phyloP scores from a whole-genome alignment of 2,113 vertebrate genomes.

The Petroica traversi region DNA sequence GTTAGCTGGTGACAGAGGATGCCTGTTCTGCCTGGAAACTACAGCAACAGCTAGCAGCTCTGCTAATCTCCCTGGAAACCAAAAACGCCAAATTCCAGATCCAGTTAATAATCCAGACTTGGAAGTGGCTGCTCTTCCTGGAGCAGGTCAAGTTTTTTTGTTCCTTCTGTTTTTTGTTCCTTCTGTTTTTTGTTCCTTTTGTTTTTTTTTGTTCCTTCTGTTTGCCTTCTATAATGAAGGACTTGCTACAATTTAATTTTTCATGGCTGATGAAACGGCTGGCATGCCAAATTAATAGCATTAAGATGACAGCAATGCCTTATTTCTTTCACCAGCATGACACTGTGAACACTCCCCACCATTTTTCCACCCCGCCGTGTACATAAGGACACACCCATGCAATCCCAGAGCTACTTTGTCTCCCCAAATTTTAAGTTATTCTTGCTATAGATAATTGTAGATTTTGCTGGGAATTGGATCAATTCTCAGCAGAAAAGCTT shows the following conservation, averaged over 20 bases:
- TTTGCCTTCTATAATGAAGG: background rate
- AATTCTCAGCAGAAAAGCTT: background rate
- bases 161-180: background rate
- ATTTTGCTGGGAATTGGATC: background rate
- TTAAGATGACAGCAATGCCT: background rate
- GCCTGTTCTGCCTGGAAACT: background rate
- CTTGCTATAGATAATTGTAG: background rate
- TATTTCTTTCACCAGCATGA: background rate
- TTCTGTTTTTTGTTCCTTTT: background rate
- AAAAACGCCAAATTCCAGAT: background rate
- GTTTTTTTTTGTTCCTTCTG: background rate
- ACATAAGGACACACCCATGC: accelerated
- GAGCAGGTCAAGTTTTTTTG: too few relatives aligned
- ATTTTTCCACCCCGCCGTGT: background rate
- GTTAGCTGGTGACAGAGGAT: background rate
- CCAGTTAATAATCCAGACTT: background rate
- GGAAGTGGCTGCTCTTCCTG: background rate
- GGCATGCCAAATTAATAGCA: background rate
- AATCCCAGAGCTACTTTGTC: background rate
- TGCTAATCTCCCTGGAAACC: background rate
- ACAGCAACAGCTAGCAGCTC: background rate
- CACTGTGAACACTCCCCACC: background rate
- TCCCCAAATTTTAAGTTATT: background rate
- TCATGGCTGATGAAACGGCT: background rate
- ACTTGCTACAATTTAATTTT: background rate